Percentiles rank a stretch among this genome's conserved stretches.
phyloP scores from a whole-genome alignment of 1,140 invertebrate genomes.

The Zaprionus inermis region DNA sequence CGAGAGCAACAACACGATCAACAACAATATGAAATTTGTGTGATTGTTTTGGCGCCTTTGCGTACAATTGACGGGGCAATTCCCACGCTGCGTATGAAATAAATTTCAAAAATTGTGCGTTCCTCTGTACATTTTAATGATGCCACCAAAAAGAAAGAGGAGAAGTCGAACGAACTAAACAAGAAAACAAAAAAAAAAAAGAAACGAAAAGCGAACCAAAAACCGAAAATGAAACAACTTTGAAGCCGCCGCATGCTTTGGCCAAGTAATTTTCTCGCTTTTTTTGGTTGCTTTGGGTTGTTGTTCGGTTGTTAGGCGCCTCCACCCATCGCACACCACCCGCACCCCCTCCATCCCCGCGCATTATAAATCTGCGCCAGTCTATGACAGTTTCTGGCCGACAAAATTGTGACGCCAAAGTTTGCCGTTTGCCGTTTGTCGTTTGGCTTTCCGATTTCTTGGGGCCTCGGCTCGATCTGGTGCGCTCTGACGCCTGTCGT shows the following conservation, averaged over 20 bases:
- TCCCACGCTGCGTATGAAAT: constrained; percentile 81
- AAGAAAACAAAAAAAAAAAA: constrained; percentile 33
- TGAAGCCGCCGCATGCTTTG: constrained; percentile 66
- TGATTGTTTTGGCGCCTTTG: constrained; percentile 63
- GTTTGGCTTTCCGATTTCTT: constrained; percentile 45
- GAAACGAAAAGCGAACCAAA: constrained; percentile 40
- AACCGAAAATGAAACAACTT: constrained; percentile 66
- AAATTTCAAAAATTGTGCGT: constrained; percentile 72
- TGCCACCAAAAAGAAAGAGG: constrained; percentile 54
- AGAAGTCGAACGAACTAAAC: constrained; percentile 13
- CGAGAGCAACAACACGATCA: constrained; percentile 1
- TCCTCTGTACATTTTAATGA: constrained; percentile 80
- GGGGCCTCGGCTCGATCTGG: constrained; percentile 46
- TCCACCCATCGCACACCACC: too few species aligned
- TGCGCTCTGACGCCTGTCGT: constrained; percentile 55
- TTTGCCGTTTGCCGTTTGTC: constrained; percentile 45
- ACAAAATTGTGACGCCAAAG: constrained; percentile 50
- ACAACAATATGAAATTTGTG: constrained; percentile 19
- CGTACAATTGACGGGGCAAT: constrained; percentile 73
- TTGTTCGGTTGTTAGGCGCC: constrained; percentile 66
- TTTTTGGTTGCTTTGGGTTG: constrained; percentile 18
- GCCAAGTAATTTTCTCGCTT: constrained; percentile 69
- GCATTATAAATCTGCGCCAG: constrained; percentile 77
- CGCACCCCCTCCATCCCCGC: constrained; percentile 9
- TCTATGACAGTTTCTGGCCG: constrained; percentile 75